A percentile compares a stretch with the other conserved stretches of the same genome.
phyloP scores from a whole-genome alignment of 2,888 invertebrate genomes.

The Drosophila mayaguana region DNA sequence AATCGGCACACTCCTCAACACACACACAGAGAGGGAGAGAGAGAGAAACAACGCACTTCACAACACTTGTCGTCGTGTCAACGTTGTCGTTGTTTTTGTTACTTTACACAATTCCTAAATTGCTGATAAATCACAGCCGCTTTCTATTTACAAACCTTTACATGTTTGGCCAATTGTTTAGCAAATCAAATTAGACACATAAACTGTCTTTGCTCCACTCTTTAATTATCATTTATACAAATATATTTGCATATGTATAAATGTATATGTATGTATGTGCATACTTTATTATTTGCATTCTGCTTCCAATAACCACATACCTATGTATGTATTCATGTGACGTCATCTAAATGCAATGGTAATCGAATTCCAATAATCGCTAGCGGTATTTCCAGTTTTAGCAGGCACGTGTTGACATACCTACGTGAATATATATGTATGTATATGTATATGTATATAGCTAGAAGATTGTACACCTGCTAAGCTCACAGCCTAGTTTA shows the following conservation, averaged over 20 bases:
- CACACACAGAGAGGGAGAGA: too few species aligned
- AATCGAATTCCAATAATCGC: constrained; percentile 40
- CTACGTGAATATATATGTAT: constrained; percentile 5
- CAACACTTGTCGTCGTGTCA: constrained; percentile 29
- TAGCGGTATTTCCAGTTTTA: constrained; percentile 28
- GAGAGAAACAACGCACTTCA: constrained; percentile 9
- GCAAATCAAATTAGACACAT: constrained; percentile 27
- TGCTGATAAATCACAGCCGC: constrained; percentile 68
- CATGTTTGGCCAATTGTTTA: constrained; percentile 30
- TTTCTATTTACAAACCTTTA: constrained; percentile 63
- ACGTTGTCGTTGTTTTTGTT: constrained; percentile 39
- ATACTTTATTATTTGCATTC: neutral
- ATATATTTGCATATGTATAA: constrained; percentile 1
- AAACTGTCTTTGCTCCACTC: constrained; percentile 10
- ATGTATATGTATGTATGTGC: neutral
- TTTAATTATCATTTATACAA: constrained; percentile 1
- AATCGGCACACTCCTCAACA: constrained; percentile 63
- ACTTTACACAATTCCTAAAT: constrained; percentile 67
- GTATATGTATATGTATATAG: neutral
- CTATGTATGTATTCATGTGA: constrained; percentile 12
- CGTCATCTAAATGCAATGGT: constrained; percentile 52
- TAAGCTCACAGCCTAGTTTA: constrained; percentile 29
- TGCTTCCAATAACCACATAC: constrained; percentile 2
- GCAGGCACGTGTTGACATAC: constrained; percentile 37
- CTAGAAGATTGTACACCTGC: constrained; percentile 45